Conservation (phyloP, 92 coral and sea anemone species). For the Porites cylindrica region DNA sequence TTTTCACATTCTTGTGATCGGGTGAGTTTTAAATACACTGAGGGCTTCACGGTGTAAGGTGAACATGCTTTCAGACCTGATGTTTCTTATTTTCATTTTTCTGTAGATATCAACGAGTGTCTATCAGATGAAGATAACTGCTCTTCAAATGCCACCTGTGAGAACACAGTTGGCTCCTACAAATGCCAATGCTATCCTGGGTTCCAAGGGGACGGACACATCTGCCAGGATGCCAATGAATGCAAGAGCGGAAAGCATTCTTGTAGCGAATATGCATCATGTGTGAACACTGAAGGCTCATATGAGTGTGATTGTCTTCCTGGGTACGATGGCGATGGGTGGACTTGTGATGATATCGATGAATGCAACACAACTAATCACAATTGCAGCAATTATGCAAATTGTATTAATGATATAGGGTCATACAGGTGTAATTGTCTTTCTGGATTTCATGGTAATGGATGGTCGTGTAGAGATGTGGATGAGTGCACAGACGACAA, state of each 20-base stretch:
- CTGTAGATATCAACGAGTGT: background rate
- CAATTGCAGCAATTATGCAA: slow-evolving; percentile 1
- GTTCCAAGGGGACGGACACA: background rate
- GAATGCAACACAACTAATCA: background rate
- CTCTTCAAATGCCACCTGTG: background rate
- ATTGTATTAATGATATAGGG: background rate
- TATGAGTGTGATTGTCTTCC: background rate
- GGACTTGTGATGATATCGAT: background rate
- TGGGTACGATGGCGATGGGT: slow-evolving; percentile 6
- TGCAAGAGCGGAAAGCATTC: background rate
- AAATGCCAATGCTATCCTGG: slow-evolving; percentile 7
- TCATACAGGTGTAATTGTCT: slow-evolving; percentile 5
- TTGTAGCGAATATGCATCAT: background rate
- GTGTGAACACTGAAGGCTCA: slow-evolving; percentile 12
- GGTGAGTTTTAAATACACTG: background rate
- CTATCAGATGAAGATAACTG: background rate
- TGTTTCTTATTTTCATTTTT: no score
- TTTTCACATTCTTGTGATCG: background rate
- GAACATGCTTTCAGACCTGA: background rate
- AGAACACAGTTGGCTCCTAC: background rate
- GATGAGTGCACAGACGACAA: background rate
- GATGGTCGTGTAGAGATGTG: background rate
- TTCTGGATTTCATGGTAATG: background rate
- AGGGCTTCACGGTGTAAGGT: background rate
- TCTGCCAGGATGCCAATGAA: background rate